Conservation (phyloP, 1,140 invertebrate genomes). For the Lysiphlebus fabarum region DNA sequence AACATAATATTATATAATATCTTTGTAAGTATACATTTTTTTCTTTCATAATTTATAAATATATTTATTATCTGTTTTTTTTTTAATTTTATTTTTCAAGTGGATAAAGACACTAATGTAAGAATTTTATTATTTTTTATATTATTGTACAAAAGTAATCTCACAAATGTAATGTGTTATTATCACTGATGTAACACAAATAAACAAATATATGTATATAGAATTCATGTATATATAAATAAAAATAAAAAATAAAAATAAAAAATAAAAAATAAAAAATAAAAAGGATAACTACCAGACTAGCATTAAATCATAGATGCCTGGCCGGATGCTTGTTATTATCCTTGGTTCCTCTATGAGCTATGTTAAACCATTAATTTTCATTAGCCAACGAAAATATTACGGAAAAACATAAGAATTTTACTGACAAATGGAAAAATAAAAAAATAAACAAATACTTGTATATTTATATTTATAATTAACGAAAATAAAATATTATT, state of each 20-base stretch:
- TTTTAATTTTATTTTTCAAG: too few relatives aligned
- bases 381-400: conserved; percentile 34
- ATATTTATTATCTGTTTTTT: too few relatives aligned
- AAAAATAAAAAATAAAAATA: too few relatives aligned
- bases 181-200: too few relatives aligned
- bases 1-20: too few relatives aligned
- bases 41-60: too few relatives aligned
- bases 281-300: neutral
- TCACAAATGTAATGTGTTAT: too few relatives aligned
- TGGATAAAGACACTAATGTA: too few relatives aligned
- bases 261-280: too few relatives aligned
- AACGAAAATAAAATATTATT: neutral
- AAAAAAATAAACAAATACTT: neutral
- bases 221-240: neutral
- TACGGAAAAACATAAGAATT: conserved; percentile 19
- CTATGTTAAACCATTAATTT: conserved; percentile 36
- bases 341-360: conserved; percentile 15
- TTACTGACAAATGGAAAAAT: conserved; percentile 6
- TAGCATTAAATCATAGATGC: conserved; percentile 34
- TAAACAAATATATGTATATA: neutral
- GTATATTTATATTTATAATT: neutral
- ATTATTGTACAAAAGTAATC: too few relatives aligned
- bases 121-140: too few relatives aligned
- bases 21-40: too few relatives aligned
- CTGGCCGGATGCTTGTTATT: conserved; percentile 28